Evolutionary conservation across 2,113 vertebrate genomes (phyloP), one percentile per base, ranked within the genome.

Genomic region (Plecotus auritus): DNA sequence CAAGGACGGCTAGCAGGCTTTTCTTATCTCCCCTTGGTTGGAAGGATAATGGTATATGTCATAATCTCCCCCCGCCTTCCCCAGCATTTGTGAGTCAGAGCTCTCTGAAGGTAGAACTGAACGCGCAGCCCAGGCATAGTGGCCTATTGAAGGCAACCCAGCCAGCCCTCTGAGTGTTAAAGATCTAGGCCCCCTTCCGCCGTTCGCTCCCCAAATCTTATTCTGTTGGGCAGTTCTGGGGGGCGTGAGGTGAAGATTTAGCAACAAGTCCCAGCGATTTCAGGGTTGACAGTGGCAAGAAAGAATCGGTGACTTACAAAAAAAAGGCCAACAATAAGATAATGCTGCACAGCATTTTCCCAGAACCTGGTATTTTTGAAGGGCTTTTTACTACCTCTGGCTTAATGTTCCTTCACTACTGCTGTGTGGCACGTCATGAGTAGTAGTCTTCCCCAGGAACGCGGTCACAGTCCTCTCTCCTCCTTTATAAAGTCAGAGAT

Each of bases 51-150:
- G 95, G 91, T 97, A 85, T 94, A 69, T 95, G 97, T 96, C 97
- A 96, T 93, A 80, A 85, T 88, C 59, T 28, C 56, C 64, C 9
- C 67, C 9, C 14, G 54, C 42, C 8, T n/a, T 49, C 9, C 56
- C 64, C 56, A 81, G 93, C 95, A 32, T 86, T 73, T 95, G 93
- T 97, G 97, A 97, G 93, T 98, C 97, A 97, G 96, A 95, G 88
- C 95, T 86, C 80, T 94, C 77, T 0, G 88, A 95, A 95, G 92
- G 92, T 95, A 87, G 70, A 70, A 93, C 77, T 83, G 94, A 97
- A 78, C 92, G 83, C 96, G 93, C 95, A 93, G 90, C 89, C 88
- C 95, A 26, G 85, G 92, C 95, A 28, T 70, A 95, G 95, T 96
- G 96, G 97, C 93, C 97, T 96, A 54, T 84, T 26, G 94, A 81